A percentile compares a stretch with the other conserved stretches of the same genome.
phyloP scores from a whole-genome alignment of 2,797 vertebrate species.

The Cirrhinus molitorella region DNA sequence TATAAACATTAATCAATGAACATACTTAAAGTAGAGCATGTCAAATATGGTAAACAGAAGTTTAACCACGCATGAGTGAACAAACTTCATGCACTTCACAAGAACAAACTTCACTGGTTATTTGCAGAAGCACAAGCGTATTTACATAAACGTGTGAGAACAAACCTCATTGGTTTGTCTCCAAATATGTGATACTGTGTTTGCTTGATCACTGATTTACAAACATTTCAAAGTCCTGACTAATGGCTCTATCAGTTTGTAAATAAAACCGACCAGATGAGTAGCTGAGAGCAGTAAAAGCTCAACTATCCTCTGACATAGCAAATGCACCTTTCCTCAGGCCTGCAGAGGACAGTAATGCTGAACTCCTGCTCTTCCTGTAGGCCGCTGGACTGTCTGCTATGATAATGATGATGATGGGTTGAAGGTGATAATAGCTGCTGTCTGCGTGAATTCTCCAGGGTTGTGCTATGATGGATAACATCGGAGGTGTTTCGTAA shows the following conservation, averaged over 20 bases:
- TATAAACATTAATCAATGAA: background rate
- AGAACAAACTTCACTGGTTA: background rate
- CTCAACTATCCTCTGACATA: slow-evolving; percentile 11
- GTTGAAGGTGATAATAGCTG: slow-evolving; percentile 52
- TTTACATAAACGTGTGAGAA: background rate
- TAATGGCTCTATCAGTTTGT: background rate
- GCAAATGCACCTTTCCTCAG: slow-evolving; percentile 21
- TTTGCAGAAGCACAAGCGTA: background rate
- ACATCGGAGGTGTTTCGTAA: slow-evolving; percentile 66
- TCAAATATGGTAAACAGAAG: background rate
- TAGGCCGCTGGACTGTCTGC: slow-evolving; percentile 30
- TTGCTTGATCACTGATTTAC: background rate
- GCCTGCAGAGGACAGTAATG: slow-evolving; percentile 21
- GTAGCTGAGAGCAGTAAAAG: background rate
- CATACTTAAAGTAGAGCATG: background rate
- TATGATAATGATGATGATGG: slow-evolving; percentile 42
- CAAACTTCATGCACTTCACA: no score
- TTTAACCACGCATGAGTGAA: background rate
- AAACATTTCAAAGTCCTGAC: slow-evolving; percentile 15
- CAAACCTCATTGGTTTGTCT: background rate
- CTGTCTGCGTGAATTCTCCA: slow-evolving; percentile 37
- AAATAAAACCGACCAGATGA: background rate
- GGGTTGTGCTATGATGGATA: slow-evolving; percentile 54
- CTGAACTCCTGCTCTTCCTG: slow-evolving; percentile 28
- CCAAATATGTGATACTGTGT: background rate